A percentile compares a stretch with the other conserved stretches of the same genome.
These are phyloP conservation scores for Pollenia amentaria DNA, from an alignment of 2,888 invertebrate species.

Conservation along the genomic window DNA sequence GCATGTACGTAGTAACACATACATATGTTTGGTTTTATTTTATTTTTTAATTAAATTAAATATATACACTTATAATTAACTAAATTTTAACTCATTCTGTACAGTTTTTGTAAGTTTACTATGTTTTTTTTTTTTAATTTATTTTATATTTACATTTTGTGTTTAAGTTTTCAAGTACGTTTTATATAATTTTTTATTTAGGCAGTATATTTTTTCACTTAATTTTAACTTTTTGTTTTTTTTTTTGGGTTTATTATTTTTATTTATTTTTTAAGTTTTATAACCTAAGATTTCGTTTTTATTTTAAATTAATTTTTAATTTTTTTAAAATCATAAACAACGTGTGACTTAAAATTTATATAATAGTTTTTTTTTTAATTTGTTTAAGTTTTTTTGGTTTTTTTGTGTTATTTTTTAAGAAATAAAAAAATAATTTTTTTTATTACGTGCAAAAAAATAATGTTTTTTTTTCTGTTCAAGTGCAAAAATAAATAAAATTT, in stretches of 20 bases:
- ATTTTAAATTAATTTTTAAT: slow-evolving; percentile 36
- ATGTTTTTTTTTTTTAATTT: slow-evolving; percentile 1
- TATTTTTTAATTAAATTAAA: slow-evolving; percentile 17
- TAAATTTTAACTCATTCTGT: slow-evolving; percentile 55
- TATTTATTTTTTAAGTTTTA: slow-evolving; percentile 33
- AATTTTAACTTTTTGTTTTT: slow-evolving; percentile 68
- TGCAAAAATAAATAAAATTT: slow-evolving; percentile 71
- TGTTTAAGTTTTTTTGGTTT: slow-evolving; percentile 22
- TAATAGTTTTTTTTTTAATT: slow-evolving; percentile 55
- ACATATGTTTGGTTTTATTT: slow-evolving; percentile 28
- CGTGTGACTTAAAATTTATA: slow-evolving; percentile 65
- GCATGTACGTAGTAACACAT: slow-evolving; percentile 46
- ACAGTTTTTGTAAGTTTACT: slow-evolving; percentile 42
- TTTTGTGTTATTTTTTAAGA: slow-evolving; percentile 60
- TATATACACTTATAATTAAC: slow-evolving; percentile 50
- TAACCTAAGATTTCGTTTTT: slow-evolving; percentile 68
- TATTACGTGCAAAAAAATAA: slow-evolving; percentile 70
- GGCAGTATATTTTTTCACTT: slow-evolving; percentile 82
- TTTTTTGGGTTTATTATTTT: slow-evolving; percentile 69
- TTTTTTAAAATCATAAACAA: slow-evolving; percentile 68
- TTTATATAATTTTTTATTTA: slow-evolving; percentile 75
- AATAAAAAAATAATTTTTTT: slow-evolving; percentile 61
- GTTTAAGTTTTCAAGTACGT: slow-evolving; percentile 46
- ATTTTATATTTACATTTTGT: slow-evolving; percentile 30
- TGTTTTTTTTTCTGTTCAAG: slow-evolving; percentile 65